These are phyloP conservation scores for Echinometra lucunter DNA, from an alignment of 53 echinoderm and acorn worm species.

Conservation along the genomic window DNA sequence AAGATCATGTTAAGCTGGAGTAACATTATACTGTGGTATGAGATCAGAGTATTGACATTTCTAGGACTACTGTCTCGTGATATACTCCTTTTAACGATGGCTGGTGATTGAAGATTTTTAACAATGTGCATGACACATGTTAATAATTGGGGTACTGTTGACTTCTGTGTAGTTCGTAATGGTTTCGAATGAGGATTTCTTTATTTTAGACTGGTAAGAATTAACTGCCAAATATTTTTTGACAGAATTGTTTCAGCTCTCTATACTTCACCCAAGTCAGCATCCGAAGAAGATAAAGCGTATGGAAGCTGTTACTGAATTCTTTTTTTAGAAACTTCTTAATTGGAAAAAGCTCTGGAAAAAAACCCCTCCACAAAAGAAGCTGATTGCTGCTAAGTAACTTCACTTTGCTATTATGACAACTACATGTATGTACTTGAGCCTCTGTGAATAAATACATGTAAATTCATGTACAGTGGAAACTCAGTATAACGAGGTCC, in stretches of 20 bases:
- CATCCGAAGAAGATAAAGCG: background rate
- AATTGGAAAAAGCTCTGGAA: too few species aligned
- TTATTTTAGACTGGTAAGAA: background rate
- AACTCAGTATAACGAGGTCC: too few species aligned
- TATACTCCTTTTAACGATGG: background rate
- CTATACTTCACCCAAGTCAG: background rate
- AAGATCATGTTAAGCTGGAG: background rate
- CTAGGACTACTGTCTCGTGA: slow-evolving; percentile 31
- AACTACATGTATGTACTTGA: too few species aligned
- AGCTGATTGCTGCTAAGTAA: too few species aligned
- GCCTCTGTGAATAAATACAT: too few species aligned
- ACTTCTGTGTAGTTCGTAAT: background rate
- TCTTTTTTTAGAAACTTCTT: too few species aligned
- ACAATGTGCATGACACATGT: slow-evolving; percentile 23
- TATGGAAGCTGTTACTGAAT: background rate
- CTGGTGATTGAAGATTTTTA: background rate
- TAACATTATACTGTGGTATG: background rate
- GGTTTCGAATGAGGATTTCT: background rate
- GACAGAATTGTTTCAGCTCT: background rate
- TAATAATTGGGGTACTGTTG: background rate
- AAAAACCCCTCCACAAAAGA: too few species aligned
- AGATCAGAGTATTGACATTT: slow-evolving; percentile 3
- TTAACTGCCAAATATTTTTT: background rate
- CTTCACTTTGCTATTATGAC: too few species aligned
- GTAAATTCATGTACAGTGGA: too few species aligned